Evolutionary conservation across 2,113 vertebrate genomes (phyloP).

Genomic region (Trogon surrucura): DNA sequence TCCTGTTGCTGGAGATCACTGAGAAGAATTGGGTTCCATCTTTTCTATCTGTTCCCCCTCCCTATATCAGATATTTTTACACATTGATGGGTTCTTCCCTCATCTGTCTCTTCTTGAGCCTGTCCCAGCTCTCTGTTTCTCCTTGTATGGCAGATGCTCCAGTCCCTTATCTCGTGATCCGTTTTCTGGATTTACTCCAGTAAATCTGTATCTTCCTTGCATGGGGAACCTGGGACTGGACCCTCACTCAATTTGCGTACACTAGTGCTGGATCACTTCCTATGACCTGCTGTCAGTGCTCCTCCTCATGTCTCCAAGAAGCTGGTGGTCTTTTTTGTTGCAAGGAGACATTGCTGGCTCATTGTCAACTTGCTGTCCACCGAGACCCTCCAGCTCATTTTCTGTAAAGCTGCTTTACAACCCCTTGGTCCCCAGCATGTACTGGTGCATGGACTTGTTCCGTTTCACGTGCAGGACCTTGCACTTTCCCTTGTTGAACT

Average conservation of each 20-base stretch:
- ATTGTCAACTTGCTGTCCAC: neutral
- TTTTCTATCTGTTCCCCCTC: neutral
- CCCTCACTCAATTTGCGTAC: neutral
- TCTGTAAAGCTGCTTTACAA: neutral
- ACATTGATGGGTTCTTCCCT: neutral
- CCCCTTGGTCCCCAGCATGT: neutral
- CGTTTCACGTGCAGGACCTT: neutral
- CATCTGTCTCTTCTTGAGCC: neutral
- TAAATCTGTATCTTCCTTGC: neutral
- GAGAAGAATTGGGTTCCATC: neutral
- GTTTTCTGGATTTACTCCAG: neutral
- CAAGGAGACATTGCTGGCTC: neutral
- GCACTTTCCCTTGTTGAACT: neutral
- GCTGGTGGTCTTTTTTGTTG: neutral
- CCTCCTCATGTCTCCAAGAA: neutral
- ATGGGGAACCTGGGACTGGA: neutral
- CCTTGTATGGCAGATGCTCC: neutral
- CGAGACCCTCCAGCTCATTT: neutral
- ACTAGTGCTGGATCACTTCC: neutral
- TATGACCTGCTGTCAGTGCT: neutral
- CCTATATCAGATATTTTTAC: neutral
- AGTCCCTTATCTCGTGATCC: neutral
- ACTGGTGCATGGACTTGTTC: neutral
- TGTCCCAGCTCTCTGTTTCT: neutral
- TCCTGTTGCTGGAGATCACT: neutral